These are phyloP conservation scores for Epizoanthus stellaris DNA, from an alignment of 92 coral and sea anemone species.

Conservation along the genomic window DNA sequence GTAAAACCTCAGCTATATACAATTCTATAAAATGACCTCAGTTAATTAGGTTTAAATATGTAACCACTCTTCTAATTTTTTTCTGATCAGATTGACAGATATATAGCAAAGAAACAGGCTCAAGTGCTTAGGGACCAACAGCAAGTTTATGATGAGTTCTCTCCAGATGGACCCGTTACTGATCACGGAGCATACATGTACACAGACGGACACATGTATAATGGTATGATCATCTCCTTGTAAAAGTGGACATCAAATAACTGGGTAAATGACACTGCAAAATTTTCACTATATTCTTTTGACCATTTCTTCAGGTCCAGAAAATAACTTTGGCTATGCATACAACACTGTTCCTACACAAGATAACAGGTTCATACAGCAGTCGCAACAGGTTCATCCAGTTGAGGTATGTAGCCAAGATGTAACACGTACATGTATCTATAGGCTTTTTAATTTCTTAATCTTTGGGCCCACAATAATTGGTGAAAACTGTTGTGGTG, in stretches of 20 bases:
- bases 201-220: conserved; percentile 67
- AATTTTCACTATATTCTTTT: not conserved
- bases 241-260: not conserved
- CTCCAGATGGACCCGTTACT: conserved; percentile 76
- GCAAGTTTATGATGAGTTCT: conserved; percentile 94
- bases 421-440: too few species aligned
- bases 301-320: conserved; percentile 56
- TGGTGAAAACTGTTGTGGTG: too few species aligned
- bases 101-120: conserved; percentile 85
- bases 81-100: conserved; percentile 83
- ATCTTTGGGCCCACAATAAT: too few species aligned
- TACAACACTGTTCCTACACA: conserved; percentile 76
- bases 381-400: conserved; percentile 4
- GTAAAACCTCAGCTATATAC: too few species aligned
- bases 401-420: not conserved
- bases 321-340: conserved; percentile 83
- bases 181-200: conserved; percentile 69
- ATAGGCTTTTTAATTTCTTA: too few species aligned
- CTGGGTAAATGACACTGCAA: not conserved
- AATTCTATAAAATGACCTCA: too few species aligned
- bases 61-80: not conserved
- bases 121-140: conserved; percentile 79
- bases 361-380: conserved; percentile 38
- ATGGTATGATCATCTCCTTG: conserved; percentile 36
- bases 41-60: too few species aligned